Evolutionary conservation across 2,888 invertebrate genomes (phyloP).

Genomic region (Liposcelis brunnea): DNA sequence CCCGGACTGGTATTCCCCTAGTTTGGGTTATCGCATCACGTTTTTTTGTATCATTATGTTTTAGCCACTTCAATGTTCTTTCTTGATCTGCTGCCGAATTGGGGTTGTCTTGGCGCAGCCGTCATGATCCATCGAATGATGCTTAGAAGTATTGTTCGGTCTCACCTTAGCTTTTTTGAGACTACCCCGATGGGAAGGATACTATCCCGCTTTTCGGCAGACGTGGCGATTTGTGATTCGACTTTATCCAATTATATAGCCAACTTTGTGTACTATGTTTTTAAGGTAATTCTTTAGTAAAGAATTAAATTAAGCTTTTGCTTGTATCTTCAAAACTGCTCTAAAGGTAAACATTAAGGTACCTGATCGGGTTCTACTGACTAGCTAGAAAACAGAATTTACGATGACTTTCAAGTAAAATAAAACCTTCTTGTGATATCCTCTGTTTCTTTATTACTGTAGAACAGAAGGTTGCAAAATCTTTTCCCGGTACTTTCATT

Average conservation of each 20-base stretch:
- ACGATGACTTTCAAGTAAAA: no score
- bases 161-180: slow-evolving; percentile 61
- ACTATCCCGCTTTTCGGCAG: slow-evolving; percentile 41
- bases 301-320: no score
- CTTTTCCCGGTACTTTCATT: no score
- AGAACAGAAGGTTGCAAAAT: no score
- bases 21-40: no score
- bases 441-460: no score
- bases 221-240: slow-evolving; percentile 37
- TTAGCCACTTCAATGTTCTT: neutral
- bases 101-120: slow-evolving; percentile 18
- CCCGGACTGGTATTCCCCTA: no score
- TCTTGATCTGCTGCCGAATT: neutral
- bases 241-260: slow-evolving; percentile 26
- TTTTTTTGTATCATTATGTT: slow-evolving; percentile 25
- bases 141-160: slow-evolving; percentile 41
- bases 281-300: neutral
- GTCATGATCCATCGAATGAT: slow-evolving; percentile 30
- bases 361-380: no score
- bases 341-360: no score
- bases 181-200: slow-evolving; percentile 60
- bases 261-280: slow-evolving; percentile 2
- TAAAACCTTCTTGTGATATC: no score
- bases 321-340: no score
- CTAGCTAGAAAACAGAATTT: no score